Evolutionary conservation across 2,888 invertebrate genomes (phyloP).

Genomic region (Halictus quadricinctus): DNA sequence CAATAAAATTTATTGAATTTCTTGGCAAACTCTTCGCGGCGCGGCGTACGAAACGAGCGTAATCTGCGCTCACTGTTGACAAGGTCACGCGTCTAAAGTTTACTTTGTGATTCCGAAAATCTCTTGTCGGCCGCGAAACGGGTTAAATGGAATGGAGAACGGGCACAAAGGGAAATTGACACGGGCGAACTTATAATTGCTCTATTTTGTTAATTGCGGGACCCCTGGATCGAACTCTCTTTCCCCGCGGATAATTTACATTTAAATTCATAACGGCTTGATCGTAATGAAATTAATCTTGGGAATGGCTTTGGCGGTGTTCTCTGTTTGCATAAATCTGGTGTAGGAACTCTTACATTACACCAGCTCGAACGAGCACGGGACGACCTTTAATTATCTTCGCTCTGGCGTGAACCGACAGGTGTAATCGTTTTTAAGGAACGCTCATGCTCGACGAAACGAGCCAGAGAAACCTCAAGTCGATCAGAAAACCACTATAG

Average conservation of each 20-base stretch:
- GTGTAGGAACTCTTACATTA: constrained; percentile 33
- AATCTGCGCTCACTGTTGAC: neutral
- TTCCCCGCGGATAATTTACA: constrained; percentile 11
- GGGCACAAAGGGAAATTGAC: neutral
- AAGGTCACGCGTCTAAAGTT: neutral
- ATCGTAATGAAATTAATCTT: constrained; percentile 38
- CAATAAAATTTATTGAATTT: constrained; percentile 1
- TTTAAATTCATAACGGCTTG: constrained; percentile 8
- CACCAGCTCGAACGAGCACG: constrained; percentile 18
- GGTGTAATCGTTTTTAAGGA: constrained; percentile 38
- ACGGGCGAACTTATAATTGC: neutral
- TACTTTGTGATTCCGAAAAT: neutral
- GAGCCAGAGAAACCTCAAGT: constrained; percentile 11
- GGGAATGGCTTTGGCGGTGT: constrained; percentile 13
- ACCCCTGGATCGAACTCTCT: constrained; percentile 17
- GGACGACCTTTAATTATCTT: constrained; percentile 31
- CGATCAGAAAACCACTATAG: neutral
- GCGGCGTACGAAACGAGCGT: neutral
- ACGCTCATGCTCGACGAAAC: constrained; percentile 14
- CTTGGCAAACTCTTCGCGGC: neutral
- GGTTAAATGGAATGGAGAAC: neutral
- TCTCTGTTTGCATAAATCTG: constrained; percentile 32
- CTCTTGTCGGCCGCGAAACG: neutral
- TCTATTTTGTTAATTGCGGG: constrained; percentile 14
- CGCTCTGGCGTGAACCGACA: constrained; percentile 24